Base-by-base conservation (phyloP, 2,888 invertebrate genomes). In the Ryuthela nishihirai region DNA sequence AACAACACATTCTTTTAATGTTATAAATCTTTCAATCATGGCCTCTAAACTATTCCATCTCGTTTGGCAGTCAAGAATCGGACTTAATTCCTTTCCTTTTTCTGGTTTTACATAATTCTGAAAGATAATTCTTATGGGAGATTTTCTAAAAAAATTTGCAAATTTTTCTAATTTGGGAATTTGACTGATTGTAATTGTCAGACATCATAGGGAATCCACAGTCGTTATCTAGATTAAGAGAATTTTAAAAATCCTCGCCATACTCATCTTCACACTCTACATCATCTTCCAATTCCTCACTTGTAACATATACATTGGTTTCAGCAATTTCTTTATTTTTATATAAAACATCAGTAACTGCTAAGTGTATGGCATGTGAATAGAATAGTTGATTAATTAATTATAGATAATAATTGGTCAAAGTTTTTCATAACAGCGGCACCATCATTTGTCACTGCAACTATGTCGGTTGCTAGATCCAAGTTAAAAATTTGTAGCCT, bases 1-100 rank as follows among this genome's bases (percentile, higher is more conserved):
- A 18, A 20, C 38, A 38, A 38, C 38, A 38, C 38, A 38, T 38
- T 38, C 18, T 38, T 38, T 38, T 38, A 38, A 12, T 4, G n/a
- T n/a, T 38, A 38, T 10, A 38, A 17, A 38, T 38, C 18, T 38
- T 38, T 20, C 38, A 17, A 20, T 6, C 18, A 38, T 38, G 38
- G 38, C 38, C 38, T 38, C 38, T 38, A 38, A 38, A 38, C 38
- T 38, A 38, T 38, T 38, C 38, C 20, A 38, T 38, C 38, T 38
- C 38, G 18, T 38, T 38, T 38, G 4, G 15, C 38, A 20, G 15
- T 17, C 38, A 38, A 18, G 38, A 12, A 18, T 38, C 4, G 9
- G 3, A 38, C 9, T 15, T 38, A 38, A 38, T 38, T 38, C 38
- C 15, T 38, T 38, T 17, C 18, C 38, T 4, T 38, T 6, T 38